Evolutionary conservation across 2,113 vertebrate genomes (phyloP).

Genomic region (Myrmophylax atrothorax): DNA sequence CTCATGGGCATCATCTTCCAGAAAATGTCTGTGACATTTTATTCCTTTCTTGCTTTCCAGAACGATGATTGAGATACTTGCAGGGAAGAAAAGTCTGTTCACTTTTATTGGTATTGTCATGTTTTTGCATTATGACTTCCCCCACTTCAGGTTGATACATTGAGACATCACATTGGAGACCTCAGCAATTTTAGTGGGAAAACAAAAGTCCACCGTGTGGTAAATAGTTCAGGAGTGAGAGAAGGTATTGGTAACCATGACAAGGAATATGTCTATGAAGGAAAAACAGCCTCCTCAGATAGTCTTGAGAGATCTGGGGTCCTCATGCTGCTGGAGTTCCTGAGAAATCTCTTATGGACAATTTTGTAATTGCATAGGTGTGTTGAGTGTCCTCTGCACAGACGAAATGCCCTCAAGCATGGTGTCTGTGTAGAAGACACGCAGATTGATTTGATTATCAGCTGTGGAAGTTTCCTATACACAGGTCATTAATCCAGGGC

Average conservation of each 20-base stretch:
- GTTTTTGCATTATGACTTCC: neutral
- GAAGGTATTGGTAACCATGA: neutral
- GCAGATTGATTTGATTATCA: neutral
- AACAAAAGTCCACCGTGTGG: neutral
- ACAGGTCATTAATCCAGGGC: neutral
- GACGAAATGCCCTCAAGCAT: neutral
- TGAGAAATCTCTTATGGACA: neutral
- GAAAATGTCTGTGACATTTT: neutral
- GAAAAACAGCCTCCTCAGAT: neutral
- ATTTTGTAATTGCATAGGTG: neutral
- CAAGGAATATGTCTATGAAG: neutral
- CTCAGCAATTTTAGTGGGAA: neutral
- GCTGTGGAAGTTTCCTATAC: neutral
- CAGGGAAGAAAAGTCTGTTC: neutral
- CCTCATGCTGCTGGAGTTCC: neutral
- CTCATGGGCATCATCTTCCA: neutral
- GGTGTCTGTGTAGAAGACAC: neutral
- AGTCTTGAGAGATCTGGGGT: neutral
- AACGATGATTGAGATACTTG: neutral
- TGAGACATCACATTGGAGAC: neutral
- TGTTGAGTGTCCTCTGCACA: neutral
- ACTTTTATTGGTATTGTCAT: neutral
- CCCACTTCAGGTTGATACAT: rapidly evolving
- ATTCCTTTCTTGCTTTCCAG: neutral
- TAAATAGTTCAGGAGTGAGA: neutral